phyloP scores from a whole-genome alignment of 2,888 invertebrate species.

The Margaritifera margaritifera region DNA sequence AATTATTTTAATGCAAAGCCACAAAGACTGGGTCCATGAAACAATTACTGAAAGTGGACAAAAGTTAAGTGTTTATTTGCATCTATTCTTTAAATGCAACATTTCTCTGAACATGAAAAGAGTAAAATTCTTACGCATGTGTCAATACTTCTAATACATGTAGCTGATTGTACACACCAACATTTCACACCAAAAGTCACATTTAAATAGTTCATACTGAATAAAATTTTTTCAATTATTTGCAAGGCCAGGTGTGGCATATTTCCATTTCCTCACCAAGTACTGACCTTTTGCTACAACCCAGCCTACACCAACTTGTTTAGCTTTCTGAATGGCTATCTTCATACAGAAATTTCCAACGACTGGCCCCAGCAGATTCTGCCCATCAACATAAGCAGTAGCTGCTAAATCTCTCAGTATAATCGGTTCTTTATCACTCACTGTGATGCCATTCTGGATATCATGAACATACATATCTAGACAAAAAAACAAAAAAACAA shows the following conservation, averaged over 20 bases:
- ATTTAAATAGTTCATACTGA: too few relatives aligned
- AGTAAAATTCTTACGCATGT: too few relatives aligned
- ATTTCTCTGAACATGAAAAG: too few relatives aligned
- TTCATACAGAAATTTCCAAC: conserved; percentile 73
- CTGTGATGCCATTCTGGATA: conserved; percentile 78
- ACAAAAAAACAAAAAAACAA: too few relatives aligned
- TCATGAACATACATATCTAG: conserved; percentile 87
- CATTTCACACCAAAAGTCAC: too few relatives aligned
- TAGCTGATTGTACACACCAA: too few relatives aligned
- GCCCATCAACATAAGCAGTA: conserved; percentile 82
- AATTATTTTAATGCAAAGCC: too few relatives aligned
- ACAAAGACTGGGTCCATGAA: too few relatives aligned
- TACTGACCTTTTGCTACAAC: conserved; percentile 82
- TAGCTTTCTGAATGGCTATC: conserved; percentile 86
- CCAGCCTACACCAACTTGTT: conserved; percentile 85
- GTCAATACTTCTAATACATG: too few relatives aligned
- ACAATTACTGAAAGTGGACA: too few relatives aligned
- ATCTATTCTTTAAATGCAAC: too few relatives aligned
- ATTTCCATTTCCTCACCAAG: background rate
- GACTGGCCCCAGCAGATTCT: conserved; percentile 77
- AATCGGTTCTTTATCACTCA: conserved; percentile 77
- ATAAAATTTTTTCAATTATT: background rate
- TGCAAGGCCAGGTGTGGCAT: background rate
- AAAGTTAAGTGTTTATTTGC: too few relatives aligned
- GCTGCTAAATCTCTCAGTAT: conserved; percentile 80